phyloP scores from a whole-genome alignment of 2,888 invertebrate species.

The Synergus itoensis region DNA sequence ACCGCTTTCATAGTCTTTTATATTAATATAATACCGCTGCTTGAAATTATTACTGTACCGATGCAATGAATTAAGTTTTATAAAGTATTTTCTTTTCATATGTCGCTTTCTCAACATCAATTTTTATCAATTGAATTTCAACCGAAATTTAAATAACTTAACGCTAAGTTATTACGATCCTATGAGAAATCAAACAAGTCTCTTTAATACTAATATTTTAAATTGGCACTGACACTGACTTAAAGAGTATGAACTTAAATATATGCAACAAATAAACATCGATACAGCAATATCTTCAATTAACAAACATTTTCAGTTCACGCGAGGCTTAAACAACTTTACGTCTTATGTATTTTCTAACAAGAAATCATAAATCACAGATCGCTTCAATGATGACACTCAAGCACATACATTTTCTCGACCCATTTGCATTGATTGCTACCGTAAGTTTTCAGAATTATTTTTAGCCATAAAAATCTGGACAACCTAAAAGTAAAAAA shows the following conservation, averaged over 20 bases:
- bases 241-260: background rate
- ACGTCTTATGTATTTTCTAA: slow-evolving; percentile 5
- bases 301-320: slow-evolving; percentile 31
- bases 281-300: slow-evolving; percentile 28
- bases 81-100: background rate
- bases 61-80: background rate
- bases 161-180: background rate
- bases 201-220: background rate
- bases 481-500: background rate
- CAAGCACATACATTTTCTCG: slow-evolving; percentile 34
- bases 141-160: background rate
- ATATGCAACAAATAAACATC: slow-evolving; percentile 1
- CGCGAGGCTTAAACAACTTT: slow-evolving; percentile 34
- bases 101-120: background rate
- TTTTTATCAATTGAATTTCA: background rate
- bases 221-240: background rate
- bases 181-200: background rate
- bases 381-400: slow-evolving; percentile 34
- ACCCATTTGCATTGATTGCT: slow-evolving; percentile 12
- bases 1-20: slow-evolving; percentile 17
- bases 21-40: slow-evolving; percentile 9
- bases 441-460: slow-evolving; percentile 25
- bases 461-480: background rate
- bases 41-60: slow-evolving; percentile 18
- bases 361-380: slow-evolving; percentile 34